Percentiles rank a stretch among this genome's conserved stretches.
Evolutionary conservation across 2,888 invertebrate genomes (phyloP).

Genomic region (Ectemnius lituratus): DNA sequence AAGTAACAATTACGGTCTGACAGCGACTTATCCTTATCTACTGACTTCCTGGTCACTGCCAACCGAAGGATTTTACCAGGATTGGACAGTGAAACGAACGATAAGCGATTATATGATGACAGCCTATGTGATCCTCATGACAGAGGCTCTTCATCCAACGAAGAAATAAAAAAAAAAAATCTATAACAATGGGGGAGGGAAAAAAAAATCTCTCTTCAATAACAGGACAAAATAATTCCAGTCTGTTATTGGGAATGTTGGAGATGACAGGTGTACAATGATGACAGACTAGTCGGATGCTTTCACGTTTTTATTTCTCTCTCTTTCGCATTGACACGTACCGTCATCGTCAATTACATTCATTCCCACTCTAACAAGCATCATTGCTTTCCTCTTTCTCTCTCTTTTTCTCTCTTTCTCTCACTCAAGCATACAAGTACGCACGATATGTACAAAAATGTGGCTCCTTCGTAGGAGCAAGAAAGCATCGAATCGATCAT

Average conservation of each 20-base stretch:
- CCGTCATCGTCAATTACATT: neutral
- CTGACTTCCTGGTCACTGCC: slow-evolving; percentile 54
- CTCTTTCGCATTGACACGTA: slow-evolving; percentile 8
- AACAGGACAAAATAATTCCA: no score
- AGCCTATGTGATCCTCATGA: slow-evolving; percentile 59
- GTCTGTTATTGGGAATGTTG: no score
- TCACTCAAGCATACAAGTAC: slow-evolving; percentile 14
- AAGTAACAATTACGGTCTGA: slow-evolving; percentile 54
- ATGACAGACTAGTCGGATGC: no score
- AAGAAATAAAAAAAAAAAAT: no score
- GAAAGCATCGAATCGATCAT: no score
- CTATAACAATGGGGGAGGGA: no score
- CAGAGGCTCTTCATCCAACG: slow-evolving; percentile 59
- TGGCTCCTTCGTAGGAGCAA: no score
- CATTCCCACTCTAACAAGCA: slow-evolving; percentile 1
- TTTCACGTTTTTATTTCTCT: slow-evolving; percentile 29
- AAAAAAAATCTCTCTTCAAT: no score
- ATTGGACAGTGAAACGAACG: slow-evolving; percentile 57
- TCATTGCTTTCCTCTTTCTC: slow-evolving; percentile 5
- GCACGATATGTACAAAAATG: slow-evolving; percentile 45
- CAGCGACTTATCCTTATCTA: slow-evolving; percentile 60
- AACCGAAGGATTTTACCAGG: slow-evolving; percentile 57
- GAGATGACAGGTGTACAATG: no score
- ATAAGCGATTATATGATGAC: slow-evolving; percentile 68
- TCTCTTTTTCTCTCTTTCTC: no score